Conservation (phyloP, 2,888 invertebrate species). For the Fissipunctia ypsillon region DNA sequence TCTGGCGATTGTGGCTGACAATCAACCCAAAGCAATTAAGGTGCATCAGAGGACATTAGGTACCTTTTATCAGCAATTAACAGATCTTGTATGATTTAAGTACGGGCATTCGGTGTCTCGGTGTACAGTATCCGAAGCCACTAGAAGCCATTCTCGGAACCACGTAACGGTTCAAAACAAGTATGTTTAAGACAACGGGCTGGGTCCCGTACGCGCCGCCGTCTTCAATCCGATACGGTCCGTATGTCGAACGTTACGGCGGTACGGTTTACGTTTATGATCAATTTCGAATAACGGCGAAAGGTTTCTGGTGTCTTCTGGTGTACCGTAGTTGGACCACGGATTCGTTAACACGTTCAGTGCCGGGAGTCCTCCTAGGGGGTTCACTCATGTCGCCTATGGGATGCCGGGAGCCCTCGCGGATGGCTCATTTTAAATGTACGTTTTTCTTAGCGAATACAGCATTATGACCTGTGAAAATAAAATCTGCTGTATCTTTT, state of each 20-base stretch:
- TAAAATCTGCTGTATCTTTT: too few species aligned
- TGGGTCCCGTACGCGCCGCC: slow-evolving; percentile 52
- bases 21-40: not conserved
- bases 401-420: too few species aligned
- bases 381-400: too few species aligned
- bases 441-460: too few species aligned
- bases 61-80: not conserved
- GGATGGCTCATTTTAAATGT: too few species aligned
- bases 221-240: slow-evolving; percentile 54
- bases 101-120: not conserved
- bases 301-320: slow-evolving; percentile 15
- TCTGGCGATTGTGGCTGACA: not conserved
- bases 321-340: not conserved
- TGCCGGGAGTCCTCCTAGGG: too few species aligned
- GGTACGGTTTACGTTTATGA: slow-evolving; percentile 25
- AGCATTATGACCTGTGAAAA: too few species aligned
- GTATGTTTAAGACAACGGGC: slow-evolving; percentile 60
- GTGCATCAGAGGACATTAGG: not conserved
- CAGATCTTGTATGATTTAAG: not conserved
- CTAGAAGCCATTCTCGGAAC: slow-evolving; percentile 23
- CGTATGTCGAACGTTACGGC: slow-evolving; percentile 51
- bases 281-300: slow-evolving; percentile 52
- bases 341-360: too few species aligned
- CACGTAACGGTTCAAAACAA: slow-evolving; percentile 43
- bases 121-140: slow-evolving; percentile 18